Evolutionary conservation across 2,113 vertebrate genomes (phyloP), one percentile per base, ranked within the genome.

Genomic region (Oplegnathus fasciatus): DNA sequence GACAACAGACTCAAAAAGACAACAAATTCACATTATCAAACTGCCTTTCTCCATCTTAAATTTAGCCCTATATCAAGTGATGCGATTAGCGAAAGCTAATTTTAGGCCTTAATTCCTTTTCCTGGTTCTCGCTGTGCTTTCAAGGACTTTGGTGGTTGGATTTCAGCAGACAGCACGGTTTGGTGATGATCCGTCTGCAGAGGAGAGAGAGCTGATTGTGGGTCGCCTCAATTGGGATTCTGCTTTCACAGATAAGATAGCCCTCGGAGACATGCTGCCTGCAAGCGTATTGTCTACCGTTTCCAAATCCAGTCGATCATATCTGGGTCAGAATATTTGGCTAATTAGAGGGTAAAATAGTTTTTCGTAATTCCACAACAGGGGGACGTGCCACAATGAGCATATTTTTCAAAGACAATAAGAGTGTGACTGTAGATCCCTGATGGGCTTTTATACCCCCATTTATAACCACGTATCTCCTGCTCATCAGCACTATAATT

Each of bases 301-400:
- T 83, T 90, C 78, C 78, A 89, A 82, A 82, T 80, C 86, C 84
- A 82, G 65, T 82, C 40, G 87, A 93, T 93, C 70, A 83, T 91
- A 94, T 95, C 91, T 94, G 87, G 91, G 93, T 91, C 89, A 92
- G 89, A 85, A 91, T 93, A 94, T 93, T 94, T 90, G 79, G 90
- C 93, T 92, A 94, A 95, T 95, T 92, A 93, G 90, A 86, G 82
- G 84, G 79, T 75, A 83, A 90, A 91, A 88, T 60, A 30, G 66
- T 77, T 88, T 88, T 70, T 60, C 10, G 15, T 80, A 81, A 86
- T 90, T 92, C 76, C 83, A 86, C 86, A 84, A 92, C 74, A 84
- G 72, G 64, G 54, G 65, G 61, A 83, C 42, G 78, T 85, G 87
- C 60, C 66, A 80, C 85, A 86, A 80, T 81, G 85, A 84, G 80